A percentile compares a stretch with the other conserved stretches of the same genome.
These are phyloP conservation scores for Cosmopolites sordidus DNA, from an alignment of 2,888 invertebrate genomes.

Conservation along the genomic window DNA sequence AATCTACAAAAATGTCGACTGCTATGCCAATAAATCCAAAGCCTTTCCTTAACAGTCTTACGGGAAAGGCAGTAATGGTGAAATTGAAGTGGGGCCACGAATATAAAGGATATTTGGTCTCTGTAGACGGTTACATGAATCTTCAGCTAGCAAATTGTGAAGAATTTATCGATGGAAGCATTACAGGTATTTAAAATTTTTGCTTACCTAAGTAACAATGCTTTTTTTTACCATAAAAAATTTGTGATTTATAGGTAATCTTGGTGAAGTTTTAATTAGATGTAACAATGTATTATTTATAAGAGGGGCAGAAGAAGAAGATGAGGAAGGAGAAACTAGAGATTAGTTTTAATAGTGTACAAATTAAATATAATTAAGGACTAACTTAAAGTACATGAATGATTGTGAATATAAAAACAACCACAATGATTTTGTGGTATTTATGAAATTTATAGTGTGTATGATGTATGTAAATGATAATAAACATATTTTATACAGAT, in stretches of 20 bases:
- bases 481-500: no score
- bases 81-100: conserved; percentile 99
- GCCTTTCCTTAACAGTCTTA: conserved; percentile 96
- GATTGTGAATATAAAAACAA: neutral
- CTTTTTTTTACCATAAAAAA: neutral
- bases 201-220: no score
- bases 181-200: conserved; percentile 72
- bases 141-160: conserved; percentile 96
- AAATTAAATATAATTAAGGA: conserved; percentile 2
- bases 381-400: no score
- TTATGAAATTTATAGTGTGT: no score
- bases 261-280: conserved; percentile 95
- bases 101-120: conserved; percentile 96
- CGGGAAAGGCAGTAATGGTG: conserved; percentile 95
- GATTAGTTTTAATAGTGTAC: conserved; percentile 53
- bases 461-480: no score
- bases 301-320: conserved; percentile 91
- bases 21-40: conserved; percentile 98
- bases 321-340: conserved; percentile 95
- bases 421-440: neutral
- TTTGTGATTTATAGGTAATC: conserved; percentile 64
- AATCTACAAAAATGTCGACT: conserved; percentile 57
- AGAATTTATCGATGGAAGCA: conserved; percentile 89
- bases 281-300: conserved; percentile 97
- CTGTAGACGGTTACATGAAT: conserved; percentile 99